Evolutionary conservation across 2,888 invertebrate genomes (phyloP), one percentile per base, ranked within the genome.

Genomic region (Antheraea yamamai): DNA sequence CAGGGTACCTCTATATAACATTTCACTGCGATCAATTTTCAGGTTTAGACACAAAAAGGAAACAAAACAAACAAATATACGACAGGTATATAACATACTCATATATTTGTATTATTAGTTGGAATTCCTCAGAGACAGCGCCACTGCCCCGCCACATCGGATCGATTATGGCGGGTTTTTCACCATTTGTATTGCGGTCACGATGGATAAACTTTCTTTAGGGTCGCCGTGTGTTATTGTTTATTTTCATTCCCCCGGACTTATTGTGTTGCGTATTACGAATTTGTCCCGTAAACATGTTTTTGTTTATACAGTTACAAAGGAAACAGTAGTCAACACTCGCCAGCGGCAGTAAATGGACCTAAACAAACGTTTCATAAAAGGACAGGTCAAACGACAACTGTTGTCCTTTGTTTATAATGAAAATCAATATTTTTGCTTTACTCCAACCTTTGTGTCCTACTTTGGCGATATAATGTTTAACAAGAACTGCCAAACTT

Each of bases 351-450:
- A n/a, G 39, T n/a, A 39, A 70, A 70, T 70, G 70, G 70, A 70
- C 70, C 70, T 70, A 70, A 70, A 70, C 39, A 39, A 70, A 70
- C 70, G 70, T 70, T 70, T 70, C 39, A 70, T 70, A 70, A 70
- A 70, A 35, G 39, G 70, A 39, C 70, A 70, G 70, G 18, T 70
- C 70, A 35, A 66, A 70, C 39, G 20, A 39, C 39, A 70, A 75
- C 72, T 66, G 75, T 74, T 74, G 55, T 66, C 74, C 52, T 61
- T 72, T 75, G 35, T 74, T 75, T 73, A 80, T 79, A 80, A 79
- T 78, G 76, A 78, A 79, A 80, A 82, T 84, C 84, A 80, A 83
- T 82, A 81, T 76, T 73, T 75, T 75, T 71, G 70, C 35, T 70
- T 70, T n/a, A 39, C 10, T 7, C 20, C n/a, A 70, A 8, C 30